These are phyloP conservation scores for Drosophila tripunctata DNA, from an alignment of 2,888 invertebrate genomes.

Conservation along the genomic window DNA sequence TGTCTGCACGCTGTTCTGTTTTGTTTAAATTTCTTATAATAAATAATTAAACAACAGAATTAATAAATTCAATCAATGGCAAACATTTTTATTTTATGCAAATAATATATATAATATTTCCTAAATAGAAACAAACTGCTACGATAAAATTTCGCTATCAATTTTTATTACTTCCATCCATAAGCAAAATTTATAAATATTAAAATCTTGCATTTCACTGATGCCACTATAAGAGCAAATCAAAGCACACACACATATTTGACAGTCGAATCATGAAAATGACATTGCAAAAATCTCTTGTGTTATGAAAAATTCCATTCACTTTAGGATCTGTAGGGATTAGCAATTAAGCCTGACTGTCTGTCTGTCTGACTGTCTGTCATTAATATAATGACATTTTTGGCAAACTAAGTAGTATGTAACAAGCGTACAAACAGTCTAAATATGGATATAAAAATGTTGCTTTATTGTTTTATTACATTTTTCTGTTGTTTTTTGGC, in stretches of 20 bases:
- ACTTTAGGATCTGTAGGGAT: neutral
- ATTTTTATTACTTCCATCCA: neutral
- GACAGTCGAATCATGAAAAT: neutral
- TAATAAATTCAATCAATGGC: too few relatives aligned
- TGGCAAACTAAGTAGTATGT: slow-evolving; percentile 4
- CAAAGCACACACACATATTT: neutral
- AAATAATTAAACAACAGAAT: too few relatives aligned
- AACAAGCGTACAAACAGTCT: neutral
- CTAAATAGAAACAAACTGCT: too few relatives aligned
- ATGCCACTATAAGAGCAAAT: neutral
- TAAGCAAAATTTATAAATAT: neutral
- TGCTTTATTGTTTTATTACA: slow-evolving; percentile 7
- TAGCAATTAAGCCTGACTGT: neutral
- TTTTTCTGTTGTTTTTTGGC: neutral
- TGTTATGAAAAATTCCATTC: neutral
- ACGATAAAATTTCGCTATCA: neutral
- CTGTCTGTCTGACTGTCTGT: neutral
- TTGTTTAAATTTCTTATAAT: too few relatives aligned
- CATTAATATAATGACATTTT: slow-evolving; percentile 19
- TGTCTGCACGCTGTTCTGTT: too few relatives aligned
- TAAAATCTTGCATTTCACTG: neutral
- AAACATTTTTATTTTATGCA: too few relatives aligned
- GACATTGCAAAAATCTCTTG: neutral
- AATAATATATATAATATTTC: too few relatives aligned
- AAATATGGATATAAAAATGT: slow-evolving; percentile 5